phyloP scores from a whole-genome alignment of 1,140 invertebrate species.

The Cyclargus thomasi region DNA sequence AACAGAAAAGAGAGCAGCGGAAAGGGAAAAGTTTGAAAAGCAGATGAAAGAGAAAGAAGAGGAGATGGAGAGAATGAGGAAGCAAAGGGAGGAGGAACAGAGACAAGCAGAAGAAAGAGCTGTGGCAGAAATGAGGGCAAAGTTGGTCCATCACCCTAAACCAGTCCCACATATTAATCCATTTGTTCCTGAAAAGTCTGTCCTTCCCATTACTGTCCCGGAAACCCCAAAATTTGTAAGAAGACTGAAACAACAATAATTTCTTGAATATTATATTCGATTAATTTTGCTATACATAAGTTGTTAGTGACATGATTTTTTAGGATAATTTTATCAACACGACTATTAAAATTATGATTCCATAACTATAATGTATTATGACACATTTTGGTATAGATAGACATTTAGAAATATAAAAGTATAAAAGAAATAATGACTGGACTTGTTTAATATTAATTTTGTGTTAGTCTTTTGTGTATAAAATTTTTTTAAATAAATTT shows the following conservation, averaged over 20 bases:
- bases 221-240: slow-evolving; percentile 62
- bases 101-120: slow-evolving; percentile 45
- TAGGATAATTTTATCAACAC: neutral
- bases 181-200: slow-evolving; percentile 53
- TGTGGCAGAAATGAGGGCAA: slow-evolving; percentile 47
- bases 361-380: too few species aligned
- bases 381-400: neutral
- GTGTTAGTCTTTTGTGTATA: slow-evolving; percentile 3
- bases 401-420: neutral
- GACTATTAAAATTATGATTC: neutral
- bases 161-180: slow-evolving; percentile 41
- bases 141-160: slow-evolving; percentile 60
- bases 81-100: slow-evolving; percentile 43
- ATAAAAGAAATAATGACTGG: neutral
- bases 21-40: slow-evolving; percentile 57
- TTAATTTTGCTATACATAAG: neutral
- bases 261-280: slow-evolving; percentile 4
- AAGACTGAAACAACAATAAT: slow-evolving; percentile 46
- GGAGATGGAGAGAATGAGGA: slow-evolving; percentile 44
- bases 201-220: slow-evolving; percentile 48
- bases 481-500: neutral
- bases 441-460: neutral
- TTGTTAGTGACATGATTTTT: neutral
- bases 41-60: slow-evolving; percentile 57
- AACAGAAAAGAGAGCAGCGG: slow-evolving; percentile 54